Conservation (phyloP, 2,113 vertebrate genomes). For the Malurus melanocephalus region DNA sequence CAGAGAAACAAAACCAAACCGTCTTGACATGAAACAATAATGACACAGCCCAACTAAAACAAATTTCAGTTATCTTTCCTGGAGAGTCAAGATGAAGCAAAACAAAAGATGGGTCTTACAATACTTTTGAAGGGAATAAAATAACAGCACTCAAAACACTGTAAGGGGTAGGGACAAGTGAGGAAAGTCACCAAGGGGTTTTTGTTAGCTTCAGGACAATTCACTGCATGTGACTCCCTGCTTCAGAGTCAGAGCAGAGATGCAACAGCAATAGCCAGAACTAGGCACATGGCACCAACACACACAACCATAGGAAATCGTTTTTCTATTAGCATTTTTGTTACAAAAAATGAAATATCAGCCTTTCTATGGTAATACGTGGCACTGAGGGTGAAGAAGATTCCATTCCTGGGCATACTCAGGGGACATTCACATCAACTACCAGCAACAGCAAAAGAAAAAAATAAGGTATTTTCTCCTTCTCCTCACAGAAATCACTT, state of each 20-base stretch:
- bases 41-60: background rate
- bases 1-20: background rate
- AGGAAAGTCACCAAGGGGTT: background rate
- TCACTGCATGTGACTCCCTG: background rate
- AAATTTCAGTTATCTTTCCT: background rate
- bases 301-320: background rate
- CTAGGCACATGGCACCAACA: background rate
- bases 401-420: background rate
- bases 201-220: background rate
- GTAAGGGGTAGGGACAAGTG: background rate
- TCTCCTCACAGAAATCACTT: background rate
- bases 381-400: background rate
- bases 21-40: background rate
- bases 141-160: background rate
- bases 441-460: background rate
- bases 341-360: background rate
- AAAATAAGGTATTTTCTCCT: background rate
- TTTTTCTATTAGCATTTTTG: background rate
- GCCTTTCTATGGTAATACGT: background rate
- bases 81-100: background rate
- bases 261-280: background rate
- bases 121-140: background rate
- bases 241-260: background rate
- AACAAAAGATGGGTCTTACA: background rate
- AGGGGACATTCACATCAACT: background rate